Evolutionary conservation across 2,888 invertebrate species (phyloP), one percentile per base, ranked within the genome.

Genomic region (Leptinotarsa tumamoca): DNA sequence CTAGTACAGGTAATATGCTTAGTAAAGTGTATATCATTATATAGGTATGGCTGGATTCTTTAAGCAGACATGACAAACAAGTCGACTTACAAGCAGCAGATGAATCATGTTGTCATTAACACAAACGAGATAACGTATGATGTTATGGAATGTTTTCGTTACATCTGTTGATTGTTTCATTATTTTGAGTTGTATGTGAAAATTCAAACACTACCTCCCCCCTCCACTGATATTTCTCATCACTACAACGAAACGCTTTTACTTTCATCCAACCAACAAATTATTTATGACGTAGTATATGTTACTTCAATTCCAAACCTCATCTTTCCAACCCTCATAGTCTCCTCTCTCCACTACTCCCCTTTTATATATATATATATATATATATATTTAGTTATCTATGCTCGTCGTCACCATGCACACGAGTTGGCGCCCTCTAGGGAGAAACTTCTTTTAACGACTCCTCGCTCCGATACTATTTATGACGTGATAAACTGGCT

Each of bases 381-480:
- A 76, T 78, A 67, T 67, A 76, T 77, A 75, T 69, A 76, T 78
- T 77, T 75, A 79, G 79, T 82, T 82, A 83, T 82, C 82, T 83
- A 82, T 82, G 81, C 80, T 74, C 75, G 63, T 75, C 80, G 80
- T 73, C 80, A 79, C 78, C 77, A 80, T 81, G 78, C 78, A 79
- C 82, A 76, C 81, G 82, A 84, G 80, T 84, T 83, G 83, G 81
- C 81, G 79, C 80, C 80, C 84, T 80, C 83, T 78, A 66, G 82
- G 82, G 84, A 80, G 66, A 79, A 80, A 84, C 83, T 84, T 83
- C 83, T 84, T 83, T 83, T 83, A 84, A 84, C 84, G 83, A 82
- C 80, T 76, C 78, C 78, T 75, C 78, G 78, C 75, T 77, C 80
- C 79, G 79, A 82, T 82, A 82, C 80, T 83, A 82, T 83, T 83